Evolutionary conservation across 2,888 invertebrate genomes (phyloP).

Genomic region (Plagodis dolabraria): DNA sequence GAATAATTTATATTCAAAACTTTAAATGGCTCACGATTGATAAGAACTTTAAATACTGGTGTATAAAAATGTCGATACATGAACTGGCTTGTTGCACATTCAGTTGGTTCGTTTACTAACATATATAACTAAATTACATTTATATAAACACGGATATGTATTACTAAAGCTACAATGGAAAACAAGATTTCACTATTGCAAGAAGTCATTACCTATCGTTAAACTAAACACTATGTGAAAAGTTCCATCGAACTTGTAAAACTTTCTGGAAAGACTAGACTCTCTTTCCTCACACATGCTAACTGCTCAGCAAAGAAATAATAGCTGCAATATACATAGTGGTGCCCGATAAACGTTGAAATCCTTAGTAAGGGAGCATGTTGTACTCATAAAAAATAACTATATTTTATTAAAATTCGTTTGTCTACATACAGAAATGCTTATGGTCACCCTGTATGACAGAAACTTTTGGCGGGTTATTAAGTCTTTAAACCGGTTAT

Average conservation of each 20-base stretch:
- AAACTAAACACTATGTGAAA: too few relatives aligned
- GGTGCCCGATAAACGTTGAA: neutral
- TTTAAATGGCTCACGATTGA: too few relatives aligned
- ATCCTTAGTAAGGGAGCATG: neutral
- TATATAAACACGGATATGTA: conserved; percentile 4
- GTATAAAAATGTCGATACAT: too few relatives aligned
- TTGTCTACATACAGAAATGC: conserved; percentile 1
- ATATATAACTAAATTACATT: too few relatives aligned
- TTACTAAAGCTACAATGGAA: conserved; percentile 18
- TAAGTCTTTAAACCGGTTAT: conserved; percentile 4
- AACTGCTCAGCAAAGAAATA: neutral
- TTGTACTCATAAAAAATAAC: neutral
- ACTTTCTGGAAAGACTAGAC: conserved; percentile 1
- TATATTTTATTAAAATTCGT: conserved; percentile 5
- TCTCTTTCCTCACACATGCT: conserved; percentile 1
- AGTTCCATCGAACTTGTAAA: too few relatives aligned
- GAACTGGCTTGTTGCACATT: too few relatives aligned
- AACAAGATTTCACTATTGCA: neutral
- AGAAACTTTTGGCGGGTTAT: conserved; percentile 16
- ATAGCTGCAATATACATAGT: conserved; percentile 2
- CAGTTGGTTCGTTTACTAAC: too few relatives aligned
- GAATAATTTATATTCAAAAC: too few relatives aligned
- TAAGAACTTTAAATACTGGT: too few relatives aligned
- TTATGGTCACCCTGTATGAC: conserved; percentile 8
- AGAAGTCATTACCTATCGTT: too few relatives aligned